These are phyloP conservation scores for Danio rerio DNA, from an alignment of 2,113 vertebrate genomes.

Conservation along the genomic window DNA sequence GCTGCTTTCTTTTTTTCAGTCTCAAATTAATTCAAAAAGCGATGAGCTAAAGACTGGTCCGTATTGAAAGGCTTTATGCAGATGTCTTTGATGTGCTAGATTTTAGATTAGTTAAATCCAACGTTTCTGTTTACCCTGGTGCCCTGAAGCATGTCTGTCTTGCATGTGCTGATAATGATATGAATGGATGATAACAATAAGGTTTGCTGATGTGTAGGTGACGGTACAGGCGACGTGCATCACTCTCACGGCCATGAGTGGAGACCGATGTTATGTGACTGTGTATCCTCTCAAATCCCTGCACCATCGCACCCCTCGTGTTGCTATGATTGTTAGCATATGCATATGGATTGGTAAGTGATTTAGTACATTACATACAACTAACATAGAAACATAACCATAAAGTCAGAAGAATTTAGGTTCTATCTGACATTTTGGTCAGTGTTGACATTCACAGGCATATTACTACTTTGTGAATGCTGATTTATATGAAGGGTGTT, in stretches of 20 bases:
- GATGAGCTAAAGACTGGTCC: constrained; percentile 11
- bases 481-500: too few species aligned
- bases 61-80: neutral
- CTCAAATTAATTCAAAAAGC: constrained; percentile 14
- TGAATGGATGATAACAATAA: neutral
- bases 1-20: neutral
- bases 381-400: neutral
- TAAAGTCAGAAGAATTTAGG: too few species aligned
- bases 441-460: too few species aligned
- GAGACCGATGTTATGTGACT: constrained; percentile 83
- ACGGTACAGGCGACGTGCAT: constrained; percentile 85
- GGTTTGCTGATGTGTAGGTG: constrained; percentile 67
- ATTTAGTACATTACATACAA: neutral
- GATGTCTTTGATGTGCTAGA: constrained; percentile 18
- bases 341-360: constrained; percentile 84
- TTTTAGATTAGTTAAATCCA: constrained; percentile 20
- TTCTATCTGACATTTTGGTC: too few species aligned
- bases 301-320: constrained; percentile 78
- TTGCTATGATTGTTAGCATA: constrained; percentile 82
- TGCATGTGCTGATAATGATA: constrained; percentile 14
- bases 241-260: constrained; percentile 85
- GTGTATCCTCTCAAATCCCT: constrained; percentile 83
- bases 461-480: too few species aligned
- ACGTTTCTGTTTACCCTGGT: constrained; percentile 3
- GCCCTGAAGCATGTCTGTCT: neutral